Conservation (phyloP, 2,113 vertebrate species). For the Oryzias curvinotus region DNA sequence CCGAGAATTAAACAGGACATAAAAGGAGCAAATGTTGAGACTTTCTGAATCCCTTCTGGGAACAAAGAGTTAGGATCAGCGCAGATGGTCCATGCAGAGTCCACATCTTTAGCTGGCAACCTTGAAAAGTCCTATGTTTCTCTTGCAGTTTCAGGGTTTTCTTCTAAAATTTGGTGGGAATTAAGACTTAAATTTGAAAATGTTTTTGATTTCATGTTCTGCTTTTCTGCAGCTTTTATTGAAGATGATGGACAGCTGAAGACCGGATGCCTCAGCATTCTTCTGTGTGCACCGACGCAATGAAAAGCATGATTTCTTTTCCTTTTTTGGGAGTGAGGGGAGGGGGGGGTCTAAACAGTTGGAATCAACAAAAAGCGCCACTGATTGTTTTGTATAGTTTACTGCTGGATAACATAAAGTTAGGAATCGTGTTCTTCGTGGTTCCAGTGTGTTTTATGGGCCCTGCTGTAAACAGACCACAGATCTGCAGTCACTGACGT, state of each 20-base stretch:
- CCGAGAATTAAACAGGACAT: too few relatives aligned
- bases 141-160: too few relatives aligned
- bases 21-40: too few relatives aligned
- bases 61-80: too few relatives aligned
- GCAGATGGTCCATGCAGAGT: too few relatives aligned
- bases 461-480: too few relatives aligned
- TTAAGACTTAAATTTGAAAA: too few relatives aligned
- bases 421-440: constrained; percentile 9
- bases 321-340: not conserved
- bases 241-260: constrained; percentile 75
- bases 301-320: constrained; percentile 31
- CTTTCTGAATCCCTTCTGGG: too few relatives aligned
- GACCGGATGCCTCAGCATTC: constrained; percentile 12
- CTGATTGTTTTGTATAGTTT: constrained; percentile 4
- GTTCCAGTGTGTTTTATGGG: not conserved
- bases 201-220: not conserved
- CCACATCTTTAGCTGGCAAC: too few relatives aligned
- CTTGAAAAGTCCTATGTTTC: too few relatives aligned
- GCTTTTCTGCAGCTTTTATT: constrained; percentile 68
- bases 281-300: constrained; percentile 12
- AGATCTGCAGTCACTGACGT: constrained; percentile 13
- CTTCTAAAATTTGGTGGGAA: too few relatives aligned
- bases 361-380: not conserved
- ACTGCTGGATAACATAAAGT: not conserved
- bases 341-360: not conserved